Percentiles rank a stretch among this genome's conserved stretches.
Conservation (phyloP, 2,888 invertebrate genomes). For the Pteria penguin region DNA sequence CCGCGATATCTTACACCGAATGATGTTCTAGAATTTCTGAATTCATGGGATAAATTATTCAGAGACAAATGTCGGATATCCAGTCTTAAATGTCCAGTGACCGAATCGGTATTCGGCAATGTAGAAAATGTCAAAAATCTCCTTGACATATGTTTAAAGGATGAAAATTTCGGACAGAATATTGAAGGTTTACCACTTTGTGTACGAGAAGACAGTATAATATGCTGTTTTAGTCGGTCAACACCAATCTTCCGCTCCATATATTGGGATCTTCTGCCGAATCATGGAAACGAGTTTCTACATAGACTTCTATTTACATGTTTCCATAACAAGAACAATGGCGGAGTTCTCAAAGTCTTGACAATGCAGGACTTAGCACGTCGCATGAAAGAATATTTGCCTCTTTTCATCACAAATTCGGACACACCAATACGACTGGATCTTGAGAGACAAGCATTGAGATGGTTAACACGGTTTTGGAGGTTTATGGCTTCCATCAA, state of each 20-base stretch:
- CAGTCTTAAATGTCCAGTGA: not conserved
- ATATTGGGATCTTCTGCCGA: slow-evolving; percentile 10
- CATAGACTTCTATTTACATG: not conserved
- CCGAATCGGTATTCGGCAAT: not conserved
- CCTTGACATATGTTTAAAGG: not conserved
- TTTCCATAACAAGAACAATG: not conserved
- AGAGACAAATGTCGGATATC: slow-evolving; percentile 18
- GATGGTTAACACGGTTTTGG: no score
- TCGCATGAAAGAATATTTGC: no score
- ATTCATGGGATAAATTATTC: not conserved
- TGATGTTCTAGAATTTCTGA: slow-evolving; percentile 20
- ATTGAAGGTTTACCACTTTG: slow-evolving; percentile 28
- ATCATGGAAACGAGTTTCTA: slow-evolving; percentile 7
- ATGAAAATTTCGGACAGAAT: not conserved
- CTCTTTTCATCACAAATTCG: no score
- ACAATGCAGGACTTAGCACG: not conserved
- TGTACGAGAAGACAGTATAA: slow-evolving; percentile 16
- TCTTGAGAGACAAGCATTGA: no score
- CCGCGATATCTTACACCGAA: not conserved
- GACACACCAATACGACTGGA: no score
- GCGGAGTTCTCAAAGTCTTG: not conserved
- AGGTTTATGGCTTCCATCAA: no score
- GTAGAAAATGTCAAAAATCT: not conserved
- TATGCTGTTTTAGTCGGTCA: not conserved
- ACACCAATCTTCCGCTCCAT: slow-evolving; percentile 9